A percentile compares a stretch with the other conserved stretches of the same genome.
Evolutionary conservation across 2,113 vertebrate genomes (phyloP).

Genomic region (Muntiacus muntjak): DNA sequence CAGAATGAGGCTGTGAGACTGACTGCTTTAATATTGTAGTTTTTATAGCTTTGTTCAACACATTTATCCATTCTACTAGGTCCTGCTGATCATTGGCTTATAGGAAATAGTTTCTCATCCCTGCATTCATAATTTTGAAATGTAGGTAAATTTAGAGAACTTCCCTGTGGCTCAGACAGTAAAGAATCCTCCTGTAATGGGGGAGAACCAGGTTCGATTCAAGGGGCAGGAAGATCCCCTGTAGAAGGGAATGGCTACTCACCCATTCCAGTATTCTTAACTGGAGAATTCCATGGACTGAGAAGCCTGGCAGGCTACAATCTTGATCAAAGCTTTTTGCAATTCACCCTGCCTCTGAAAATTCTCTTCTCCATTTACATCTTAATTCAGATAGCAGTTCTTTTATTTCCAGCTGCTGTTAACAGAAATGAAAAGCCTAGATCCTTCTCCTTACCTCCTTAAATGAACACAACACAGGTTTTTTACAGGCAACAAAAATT

Average conservation of each 20-base stretch:
- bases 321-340: not conserved
- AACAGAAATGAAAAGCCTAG: no score
- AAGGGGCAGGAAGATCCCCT: not conserved
- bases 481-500: no score
- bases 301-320: not conserved
- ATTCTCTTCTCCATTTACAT: no score
- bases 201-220: accelerated
- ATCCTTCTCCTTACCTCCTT: no score
- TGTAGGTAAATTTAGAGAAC: no score
- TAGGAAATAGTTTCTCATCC: not conserved
- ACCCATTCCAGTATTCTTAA: not conserved
- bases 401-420: no score
- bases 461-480: no score
- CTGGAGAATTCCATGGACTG: not conserved
- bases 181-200: not conserved
- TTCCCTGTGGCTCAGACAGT: not conserved
- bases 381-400: no score
- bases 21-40: conserved; percentile 81
- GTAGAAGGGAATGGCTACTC: not conserved
- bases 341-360: no score
- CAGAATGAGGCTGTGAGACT: conserved; percentile 85
- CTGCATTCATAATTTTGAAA: not conserved
- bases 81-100: not conserved
- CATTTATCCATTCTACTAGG: not conserved
- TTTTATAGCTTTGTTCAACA: not conserved